Conservation (phyloP, 2,797 vertebrate genomes). For the Spinus olivaceus region DNA sequence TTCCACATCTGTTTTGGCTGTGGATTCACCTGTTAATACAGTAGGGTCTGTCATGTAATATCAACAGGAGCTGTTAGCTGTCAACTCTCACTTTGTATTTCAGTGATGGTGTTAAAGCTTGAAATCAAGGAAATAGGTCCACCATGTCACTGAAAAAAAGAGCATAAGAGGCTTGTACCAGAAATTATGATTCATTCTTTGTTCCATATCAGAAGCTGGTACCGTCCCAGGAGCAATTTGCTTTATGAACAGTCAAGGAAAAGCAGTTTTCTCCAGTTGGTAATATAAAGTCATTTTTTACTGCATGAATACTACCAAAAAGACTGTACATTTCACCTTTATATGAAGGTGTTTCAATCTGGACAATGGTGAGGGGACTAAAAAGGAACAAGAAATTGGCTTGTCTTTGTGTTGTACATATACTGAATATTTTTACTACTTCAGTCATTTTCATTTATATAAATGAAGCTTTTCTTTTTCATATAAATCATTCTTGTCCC, state of each 20-base stretch:
- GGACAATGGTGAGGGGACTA: not conserved
- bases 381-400: not conserved
- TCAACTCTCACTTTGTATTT: not conserved
- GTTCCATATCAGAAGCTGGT: not conserved
- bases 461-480: conserved; percentile 31
- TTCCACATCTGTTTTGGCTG: not conserved
- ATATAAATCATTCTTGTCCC: conserved; percentile 1
- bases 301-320: not conserved
- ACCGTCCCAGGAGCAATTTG: not conserved
- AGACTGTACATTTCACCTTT: not conserved
- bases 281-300: not conserved
- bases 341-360: not conserved
- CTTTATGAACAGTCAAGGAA: not conserved
- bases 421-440: not conserved
- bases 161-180: not conserved
- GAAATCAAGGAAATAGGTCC: not conserved
- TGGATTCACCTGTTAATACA: not conserved
- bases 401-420: not conserved
- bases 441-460: not conserved
- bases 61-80: not conserved
- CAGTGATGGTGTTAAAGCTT: not conserved
- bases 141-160: not conserved
- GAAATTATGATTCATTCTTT: not conserved
- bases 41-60: not conserved
- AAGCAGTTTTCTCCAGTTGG: not conserved